These are phyloP conservation scores for Formicarius rufipectus DNA, from an alignment of 2,113 vertebrate species.

Conservation along the genomic window DNA sequence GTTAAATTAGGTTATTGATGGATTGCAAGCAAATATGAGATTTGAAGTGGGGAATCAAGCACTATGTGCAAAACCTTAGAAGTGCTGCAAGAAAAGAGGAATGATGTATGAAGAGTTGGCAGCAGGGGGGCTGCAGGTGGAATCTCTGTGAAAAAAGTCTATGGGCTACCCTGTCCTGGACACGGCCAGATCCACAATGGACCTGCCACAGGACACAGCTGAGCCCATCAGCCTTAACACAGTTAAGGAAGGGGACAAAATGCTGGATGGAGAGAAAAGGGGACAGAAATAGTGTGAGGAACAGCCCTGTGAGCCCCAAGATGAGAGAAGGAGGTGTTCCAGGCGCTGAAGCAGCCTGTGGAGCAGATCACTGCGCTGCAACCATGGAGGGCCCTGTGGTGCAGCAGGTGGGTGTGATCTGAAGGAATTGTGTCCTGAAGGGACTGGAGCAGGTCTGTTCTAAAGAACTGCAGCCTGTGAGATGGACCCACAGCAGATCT, in stretches of 20 bases:
- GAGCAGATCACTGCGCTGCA: background rate
- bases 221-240: background rate
- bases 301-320: background rate
- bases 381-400: fast-evolving
- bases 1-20: conserved; percentile 8
- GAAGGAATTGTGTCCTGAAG: background rate
- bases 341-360: background rate
- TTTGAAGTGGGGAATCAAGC: background rate
- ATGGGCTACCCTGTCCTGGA: background rate
- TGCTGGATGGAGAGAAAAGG: background rate
- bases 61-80: background rate
- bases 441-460: background rate
- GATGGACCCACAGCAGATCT: fast-evolving
- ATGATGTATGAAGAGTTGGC: background rate
- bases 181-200: background rate
- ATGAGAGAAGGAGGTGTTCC: background rate
- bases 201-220: background rate
- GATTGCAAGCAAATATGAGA: background rate
- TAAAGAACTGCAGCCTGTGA: background rate
- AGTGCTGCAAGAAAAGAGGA: background rate
- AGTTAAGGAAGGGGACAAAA: background rate
- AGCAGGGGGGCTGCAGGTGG: background rate
- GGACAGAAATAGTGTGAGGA: background rate
- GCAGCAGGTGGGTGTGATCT: background rate
- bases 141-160: background rate